Conservation (phyloP, 2,113 vertebrate species). For the Oncorhynchus clarkii region DNA sequence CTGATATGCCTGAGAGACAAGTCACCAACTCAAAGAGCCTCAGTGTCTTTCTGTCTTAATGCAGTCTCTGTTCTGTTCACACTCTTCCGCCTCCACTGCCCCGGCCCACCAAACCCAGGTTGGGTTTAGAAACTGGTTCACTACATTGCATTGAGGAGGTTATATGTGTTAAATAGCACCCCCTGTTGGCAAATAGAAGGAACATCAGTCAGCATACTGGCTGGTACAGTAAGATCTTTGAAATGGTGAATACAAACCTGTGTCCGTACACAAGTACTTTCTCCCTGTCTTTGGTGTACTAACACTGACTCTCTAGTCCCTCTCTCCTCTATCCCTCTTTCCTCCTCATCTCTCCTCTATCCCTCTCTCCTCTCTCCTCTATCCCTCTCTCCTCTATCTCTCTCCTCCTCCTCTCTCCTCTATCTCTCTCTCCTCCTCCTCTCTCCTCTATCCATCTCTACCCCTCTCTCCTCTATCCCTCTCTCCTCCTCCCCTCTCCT, state of each 20-base stretch:
- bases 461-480: background rate
- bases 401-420: no score
- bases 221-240: no score
- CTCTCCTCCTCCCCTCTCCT: background rate
- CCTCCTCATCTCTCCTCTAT: background rate
- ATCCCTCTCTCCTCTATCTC: background rate
- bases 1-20: conserved; percentile 37
- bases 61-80: conserved; percentile 46
- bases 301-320: background rate
- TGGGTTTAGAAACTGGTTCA: background rate
- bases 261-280: background rate
- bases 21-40: conserved; percentile 57
- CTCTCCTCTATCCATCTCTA: background rate
- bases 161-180: conserved; percentile 36
- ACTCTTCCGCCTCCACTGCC: conserved; percentile 13
- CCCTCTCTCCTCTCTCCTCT: background rate
- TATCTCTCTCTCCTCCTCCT: background rate
- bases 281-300: no score
- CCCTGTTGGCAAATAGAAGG: conserved; percentile 48
- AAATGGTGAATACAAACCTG: background rate
- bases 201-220: conserved; percentile 10
- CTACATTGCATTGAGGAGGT: conserved; percentile 18
- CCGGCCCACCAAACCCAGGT: conserved; percentile 3
- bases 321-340: background rate
- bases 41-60: conserved; percentile 56